These are phyloP conservation scores for Cyphomyrus discorhynchus DNA, from an alignment of 2,113 vertebrate species.

Conservation along the genomic window DNA sequence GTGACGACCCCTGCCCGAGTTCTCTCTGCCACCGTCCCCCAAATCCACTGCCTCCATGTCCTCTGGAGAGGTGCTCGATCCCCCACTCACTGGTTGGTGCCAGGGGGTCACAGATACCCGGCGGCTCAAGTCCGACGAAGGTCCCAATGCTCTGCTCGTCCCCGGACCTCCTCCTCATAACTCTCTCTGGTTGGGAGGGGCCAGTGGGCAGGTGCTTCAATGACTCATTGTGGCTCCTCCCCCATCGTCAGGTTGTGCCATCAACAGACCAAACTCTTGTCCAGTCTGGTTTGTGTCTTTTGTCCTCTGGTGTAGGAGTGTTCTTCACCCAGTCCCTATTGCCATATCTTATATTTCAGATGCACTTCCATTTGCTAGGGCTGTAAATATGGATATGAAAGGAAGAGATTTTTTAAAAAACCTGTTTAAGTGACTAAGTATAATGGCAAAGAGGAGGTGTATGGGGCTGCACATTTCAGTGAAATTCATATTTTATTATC, in stretches of 20 bases:
- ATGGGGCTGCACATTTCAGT: background rate
- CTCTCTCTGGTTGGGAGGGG: background rate
- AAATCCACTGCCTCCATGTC: background rate
- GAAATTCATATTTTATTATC: background rate
- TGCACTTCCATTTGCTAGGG: background rate
- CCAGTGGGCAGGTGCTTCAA: background rate
- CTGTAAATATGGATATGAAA: slow-evolving; percentile 2
- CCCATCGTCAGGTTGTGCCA: background rate
- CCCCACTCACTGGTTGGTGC: background rate
- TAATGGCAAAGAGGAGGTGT: background rate
- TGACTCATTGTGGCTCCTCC: background rate
- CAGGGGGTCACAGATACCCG: background rate
- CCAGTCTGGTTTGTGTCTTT: background rate
- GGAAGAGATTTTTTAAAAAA: background rate
- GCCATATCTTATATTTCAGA: background rate
- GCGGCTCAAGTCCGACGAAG: background rate
- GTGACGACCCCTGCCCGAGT: slow-evolving; percentile 64
- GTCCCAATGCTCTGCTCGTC: background rate
- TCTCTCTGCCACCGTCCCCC: background rate
- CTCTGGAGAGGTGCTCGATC: background rate
- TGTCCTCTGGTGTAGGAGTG: background rate
- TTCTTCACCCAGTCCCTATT: background rate
- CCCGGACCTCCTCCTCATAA: background rate
- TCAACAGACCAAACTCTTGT: background rate
- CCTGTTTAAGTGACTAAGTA: background rate